Percentiles rank a stretch among this genome's conserved stretches.
These are phyloP conservation scores for Morelia viridis DNA, from an alignment of 2,797 vertebrate species.

Conservation along the genomic window DNA sequence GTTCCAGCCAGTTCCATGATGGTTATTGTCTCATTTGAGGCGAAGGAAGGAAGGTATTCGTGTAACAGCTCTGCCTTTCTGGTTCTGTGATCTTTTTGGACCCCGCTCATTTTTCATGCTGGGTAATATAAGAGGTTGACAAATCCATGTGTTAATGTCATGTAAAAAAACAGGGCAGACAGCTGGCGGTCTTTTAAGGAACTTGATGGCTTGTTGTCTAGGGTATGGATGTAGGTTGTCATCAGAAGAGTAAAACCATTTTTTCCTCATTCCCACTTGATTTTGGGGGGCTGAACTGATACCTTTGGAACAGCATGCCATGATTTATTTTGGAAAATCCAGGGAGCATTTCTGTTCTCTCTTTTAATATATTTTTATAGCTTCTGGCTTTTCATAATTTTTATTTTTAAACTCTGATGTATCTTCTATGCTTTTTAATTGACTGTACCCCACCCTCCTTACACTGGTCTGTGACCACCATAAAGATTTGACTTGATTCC, in stretches of 20 bases:
- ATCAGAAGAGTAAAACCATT: background rate
- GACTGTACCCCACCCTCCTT: background rate
- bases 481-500: background rate
- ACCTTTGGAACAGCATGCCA: background rate
- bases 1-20: background rate
- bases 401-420: background rate
- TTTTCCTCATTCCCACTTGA: background rate
- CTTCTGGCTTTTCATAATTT: background rate
- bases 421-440: background rate
- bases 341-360: background rate
- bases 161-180: slow-evolving; percentile 31
- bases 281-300: background rate
- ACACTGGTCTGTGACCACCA: background rate
- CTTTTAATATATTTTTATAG: background rate
- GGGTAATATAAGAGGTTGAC: background rate
- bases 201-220: background rate
- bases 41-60: background rate
- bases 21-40: accelerated
- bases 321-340: background rate
- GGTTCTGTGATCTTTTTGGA: background rate
- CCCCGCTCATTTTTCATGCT: background rate
- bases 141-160: slow-evolving; percentile 44
- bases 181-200: slow-evolving; percentile 25
- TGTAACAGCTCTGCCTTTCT: background rate
- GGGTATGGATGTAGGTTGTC: background rate